Evolutionary conservation across 2,113 vertebrate genomes (phyloP), one percentile per base, ranked within the genome.

Genomic region (Zootoca vivipara): DNA sequence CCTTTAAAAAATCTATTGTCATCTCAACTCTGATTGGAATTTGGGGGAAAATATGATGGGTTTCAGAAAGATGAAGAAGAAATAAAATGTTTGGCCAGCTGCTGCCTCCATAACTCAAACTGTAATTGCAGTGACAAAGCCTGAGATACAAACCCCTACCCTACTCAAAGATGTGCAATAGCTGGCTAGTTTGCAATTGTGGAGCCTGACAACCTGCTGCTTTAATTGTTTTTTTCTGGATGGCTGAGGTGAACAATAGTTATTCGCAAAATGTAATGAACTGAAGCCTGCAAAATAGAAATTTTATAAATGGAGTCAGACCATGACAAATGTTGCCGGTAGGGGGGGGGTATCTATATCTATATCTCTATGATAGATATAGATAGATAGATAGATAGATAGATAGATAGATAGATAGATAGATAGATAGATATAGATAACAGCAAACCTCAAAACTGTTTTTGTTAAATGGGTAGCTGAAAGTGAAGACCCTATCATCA

Each of bases 221-320:
- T 87, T 75, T 83, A 24, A 56, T 30, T 87, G 69, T 86, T 69
- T 86, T 67, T 80, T 89, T 40, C 70, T 91, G 58, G 40, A 82
- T 86, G 67, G 30, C 8, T 90, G 38, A 74, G 85, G 90, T 86
- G 90, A 56, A 85, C 65, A 58, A 35, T 26, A 72, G 40, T 52
- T 38, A 80, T 80, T 56, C 24, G 30, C 42, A 28, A 80, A 28
- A 56, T 28, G 77, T 86, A 86, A 80, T 80, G 65, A 70, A 56
- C 64, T 38, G 77, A 69, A 56, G 42, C 30, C 65, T 56, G 42
- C 30, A 33, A 86, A 70, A 79, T 70, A 77, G 77, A 70, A 56
- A 79, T 80, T 70, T 56, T 38, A 35, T 20, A 67, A 73, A 78
- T 24, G 42, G n/a, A 62, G 35, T 77, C 26, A 30, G 56, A 52